Percentiles rank a stretch among this genome's conserved stretches.
These are phyloP conservation scores for Sciurus carolinensis DNA, from an alignment of 2,797 vertebrate genomes.

Conservation along the genomic window DNA sequence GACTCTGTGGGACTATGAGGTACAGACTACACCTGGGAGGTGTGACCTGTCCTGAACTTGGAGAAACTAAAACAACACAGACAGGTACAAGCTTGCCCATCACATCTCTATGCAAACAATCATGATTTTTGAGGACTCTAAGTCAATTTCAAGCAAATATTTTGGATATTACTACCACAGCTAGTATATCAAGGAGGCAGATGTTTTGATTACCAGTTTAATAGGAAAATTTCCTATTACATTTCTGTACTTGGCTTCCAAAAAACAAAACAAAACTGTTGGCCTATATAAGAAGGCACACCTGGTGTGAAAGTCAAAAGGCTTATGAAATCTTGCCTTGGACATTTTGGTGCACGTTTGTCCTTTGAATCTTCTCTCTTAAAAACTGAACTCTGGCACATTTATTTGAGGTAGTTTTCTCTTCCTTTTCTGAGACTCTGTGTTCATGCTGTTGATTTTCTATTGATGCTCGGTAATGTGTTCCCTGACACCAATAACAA, in stretches of 20 bases:
- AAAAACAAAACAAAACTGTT: background rate
- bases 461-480: background rate
- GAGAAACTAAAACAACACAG: background rate
- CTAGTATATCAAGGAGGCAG: background rate
- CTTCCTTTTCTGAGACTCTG: background rate
- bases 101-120: background rate
- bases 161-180: background rate
- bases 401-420: background rate
- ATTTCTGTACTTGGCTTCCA: conserved; percentile 12
- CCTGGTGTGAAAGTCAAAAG: background rate
- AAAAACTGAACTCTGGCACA: background rate
- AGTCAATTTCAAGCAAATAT: conserved; percentile 16
- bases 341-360: conserved; percentile 36
- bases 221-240: background rate
- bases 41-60: background rate
- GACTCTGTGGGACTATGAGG: background rate
- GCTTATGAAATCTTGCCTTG: background rate
- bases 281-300: background rate
- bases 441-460: background rate
- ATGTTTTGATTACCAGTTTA: conserved; percentile 36
- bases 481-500: conserved; percentile 13
- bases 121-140: conserved; percentile 10
- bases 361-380: conserved; percentile 55
- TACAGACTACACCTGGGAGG: background rate
- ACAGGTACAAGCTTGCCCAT: background rate